Base-by-base conservation (phyloP, 2,797 vertebrate species). In the Brotogeris chrysoptera region DNA sequence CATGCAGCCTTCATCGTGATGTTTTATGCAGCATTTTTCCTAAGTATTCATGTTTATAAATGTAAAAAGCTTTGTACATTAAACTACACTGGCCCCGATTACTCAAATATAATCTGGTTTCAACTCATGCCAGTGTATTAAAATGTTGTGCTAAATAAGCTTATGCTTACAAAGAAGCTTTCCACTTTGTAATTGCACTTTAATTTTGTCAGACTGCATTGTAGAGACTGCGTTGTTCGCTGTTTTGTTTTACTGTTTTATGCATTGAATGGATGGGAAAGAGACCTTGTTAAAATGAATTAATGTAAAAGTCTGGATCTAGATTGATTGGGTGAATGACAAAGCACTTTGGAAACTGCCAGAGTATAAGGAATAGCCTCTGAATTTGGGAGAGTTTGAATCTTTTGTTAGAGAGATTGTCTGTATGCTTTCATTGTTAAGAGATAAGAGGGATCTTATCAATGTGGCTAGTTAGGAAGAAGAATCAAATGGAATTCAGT, bases 101-200 rank as follows among this genome's bases (percentile, higher is more conserved):
- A 64, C 20, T 92, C 25, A 68, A 10, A 36, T 77, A 19, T 24
- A 46, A 55, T 88, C 41, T 70, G 61, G 13, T 24, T 90, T 90
- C 43, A 89, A 30, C 24, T 82, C 39, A n/a, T 76, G 79, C 38
- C 43, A 60, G 39, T 57, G 3, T 25, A 53, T 90, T 41, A 32
- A 60, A 88, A 82, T 68, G 60, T 63, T 85, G 11, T 74, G 72
- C 32, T 80, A 80, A 80, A 80, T 76, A 60, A 88, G 38, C 43
- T 83, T 70, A 57, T 50, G 16, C 69, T 70, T 77, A 59, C 36
- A 68, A 81, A 70, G 61, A 85, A 34, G 5, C 24, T 70, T 88
- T 34, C 21, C 49, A 13, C 18, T 78, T 95, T 86, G 69, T 57
- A 94, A 84, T 91, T 90, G 95, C 94, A 93, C 91, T 95, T 91